Base-by-base conservation (phyloP, 2,888 invertebrate species). In the Scotopteryx bipunctaria region DNA sequence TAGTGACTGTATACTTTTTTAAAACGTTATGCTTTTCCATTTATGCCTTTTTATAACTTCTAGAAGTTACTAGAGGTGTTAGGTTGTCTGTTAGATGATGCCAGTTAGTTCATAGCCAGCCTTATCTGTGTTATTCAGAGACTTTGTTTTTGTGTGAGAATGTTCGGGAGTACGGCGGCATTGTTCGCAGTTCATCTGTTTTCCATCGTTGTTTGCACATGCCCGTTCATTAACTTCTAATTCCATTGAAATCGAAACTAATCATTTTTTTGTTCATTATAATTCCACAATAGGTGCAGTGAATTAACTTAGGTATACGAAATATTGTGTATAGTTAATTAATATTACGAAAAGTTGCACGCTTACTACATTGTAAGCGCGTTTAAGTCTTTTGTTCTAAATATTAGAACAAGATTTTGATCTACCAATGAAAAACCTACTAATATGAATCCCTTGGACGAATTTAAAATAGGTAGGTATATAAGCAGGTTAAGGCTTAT, bases 371-470 rank as follows among this genome's bases (percentile, higher is more conserved):
- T n/a, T n/a, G 38, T 29, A 43, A 36, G 66, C 71, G 76, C 78
- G 78, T 78, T 79, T 68, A 78, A 57, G 59, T 80, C 76, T 78
- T 79, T 74, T 73, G 71, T 36, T 23, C 11, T 2, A 9, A 36
- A 13, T n/a, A 19, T n/a, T 19, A 5, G 31, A 5, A 6, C 11
- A 15, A 17, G 6, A 8, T 31, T 13, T 41, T 29, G 2, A 14
- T 29, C 2, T n/a, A n/a, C n/a, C n/a, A n/a, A n/a, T n/a, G n/a
- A n/a, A n/a, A n/a, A n/a, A n/a, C n/a, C n/a, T n/a, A n/a, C n/a
- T n/a, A n/a, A n/a, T n/a, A n/a, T n/a, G n/a, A n/a, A n/a, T n/a
- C n/a, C n/a, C n/a, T n/a, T n/a, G n/a, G n/a, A n/a, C n/a, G n/a
- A n/a, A n/a, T n/a, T n/a, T n/a, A n/a, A n/a, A n/a, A n/a, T n/a